Evolutionary conservation across 1,140 invertebrate genomes (phyloP).

Genomic region (Ruditapes philippinarum): DNA sequence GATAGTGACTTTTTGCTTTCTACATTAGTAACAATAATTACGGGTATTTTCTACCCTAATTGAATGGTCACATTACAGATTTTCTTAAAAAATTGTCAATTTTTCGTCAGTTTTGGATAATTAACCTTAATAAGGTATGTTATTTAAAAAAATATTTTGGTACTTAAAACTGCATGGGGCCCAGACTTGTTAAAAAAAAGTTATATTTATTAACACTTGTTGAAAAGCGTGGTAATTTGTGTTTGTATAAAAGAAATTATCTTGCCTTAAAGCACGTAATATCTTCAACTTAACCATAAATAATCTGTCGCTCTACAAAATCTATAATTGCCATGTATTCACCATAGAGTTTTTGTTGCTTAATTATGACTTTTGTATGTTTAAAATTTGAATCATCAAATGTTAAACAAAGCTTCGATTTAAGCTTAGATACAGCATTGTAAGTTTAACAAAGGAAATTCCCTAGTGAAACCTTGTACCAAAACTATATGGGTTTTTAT

Average conservation of each 20-base stretch:
- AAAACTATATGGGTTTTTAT: background rate
- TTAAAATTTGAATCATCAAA: background rate
- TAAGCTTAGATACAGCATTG: conserved; percentile 12
- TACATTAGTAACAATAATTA: too few relatives aligned
- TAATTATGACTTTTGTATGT: background rate
- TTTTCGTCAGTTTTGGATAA: too few relatives aligned
- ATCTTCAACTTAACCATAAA: background rate
- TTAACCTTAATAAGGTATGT: background rate
- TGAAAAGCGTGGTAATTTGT: background rate
- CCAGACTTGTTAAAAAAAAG: background rate
- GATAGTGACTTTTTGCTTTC: too few relatives aligned
- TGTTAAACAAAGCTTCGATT: conserved; percentile 12
- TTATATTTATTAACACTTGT: background rate
- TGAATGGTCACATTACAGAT: too few relatives aligned
- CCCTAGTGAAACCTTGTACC: background rate
- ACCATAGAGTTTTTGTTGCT: background rate
- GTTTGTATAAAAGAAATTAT: background rate
- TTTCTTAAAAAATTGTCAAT: too few relatives aligned
- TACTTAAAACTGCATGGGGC: background rate
- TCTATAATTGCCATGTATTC: background rate
- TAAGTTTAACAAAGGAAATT: conserved; percentile 19
- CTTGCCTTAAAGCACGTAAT: background rate
- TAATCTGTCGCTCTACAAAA: background rate
- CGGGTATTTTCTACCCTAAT: too few relatives aligned
- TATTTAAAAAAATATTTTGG: background rate